A percentile compares a stretch with the other conserved stretches of the same genome.
phyloP scores from a whole-genome alignment of 2,113 vertebrate species.

The Malurus melanocephalus region DNA sequence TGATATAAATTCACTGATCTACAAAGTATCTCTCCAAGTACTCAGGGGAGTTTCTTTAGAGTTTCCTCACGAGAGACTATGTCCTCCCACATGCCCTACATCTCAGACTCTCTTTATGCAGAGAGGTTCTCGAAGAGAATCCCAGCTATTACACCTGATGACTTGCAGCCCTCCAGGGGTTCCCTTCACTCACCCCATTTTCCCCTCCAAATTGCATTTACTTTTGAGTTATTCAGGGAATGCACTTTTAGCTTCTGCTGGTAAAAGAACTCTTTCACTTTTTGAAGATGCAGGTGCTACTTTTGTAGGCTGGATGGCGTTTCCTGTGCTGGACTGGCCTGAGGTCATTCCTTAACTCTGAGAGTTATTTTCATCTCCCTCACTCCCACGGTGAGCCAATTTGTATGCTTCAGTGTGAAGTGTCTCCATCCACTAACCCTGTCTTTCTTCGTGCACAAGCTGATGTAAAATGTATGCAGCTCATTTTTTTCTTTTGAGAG shows the following conservation, averaged over 20 bases:
- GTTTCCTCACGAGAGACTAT: not conserved
- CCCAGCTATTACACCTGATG: not conserved
- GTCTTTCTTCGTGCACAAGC: not conserved
- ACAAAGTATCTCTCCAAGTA: not conserved
- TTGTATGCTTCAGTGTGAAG: not conserved
- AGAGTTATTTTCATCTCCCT: not conserved
- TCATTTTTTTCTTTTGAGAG: not conserved
- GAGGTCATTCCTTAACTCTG: not conserved
- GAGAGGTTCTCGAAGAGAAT: not conserved
- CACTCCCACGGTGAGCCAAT: not conserved
- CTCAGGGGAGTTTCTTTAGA: not conserved
- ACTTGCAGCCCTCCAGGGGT: not conserved
- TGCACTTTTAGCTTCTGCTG: not conserved
- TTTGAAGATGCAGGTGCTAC: not conserved
- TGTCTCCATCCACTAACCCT: not conserved
- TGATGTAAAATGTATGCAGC: constrained; percentile 23
- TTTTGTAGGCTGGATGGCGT: not conserved
- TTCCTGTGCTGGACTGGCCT: not conserved
- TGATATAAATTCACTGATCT: not conserved
- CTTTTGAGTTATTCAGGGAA: constrained; percentile 3
- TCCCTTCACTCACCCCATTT: not conserved
- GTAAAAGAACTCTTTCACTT: not conserved
- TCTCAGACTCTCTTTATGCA: not conserved
- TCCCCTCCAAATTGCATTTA: not conserved
- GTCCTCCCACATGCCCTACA: not conserved